Conservation (phyloP, 2,797 vertebrate genomes). For the Sebastes diploproa region DNA sequence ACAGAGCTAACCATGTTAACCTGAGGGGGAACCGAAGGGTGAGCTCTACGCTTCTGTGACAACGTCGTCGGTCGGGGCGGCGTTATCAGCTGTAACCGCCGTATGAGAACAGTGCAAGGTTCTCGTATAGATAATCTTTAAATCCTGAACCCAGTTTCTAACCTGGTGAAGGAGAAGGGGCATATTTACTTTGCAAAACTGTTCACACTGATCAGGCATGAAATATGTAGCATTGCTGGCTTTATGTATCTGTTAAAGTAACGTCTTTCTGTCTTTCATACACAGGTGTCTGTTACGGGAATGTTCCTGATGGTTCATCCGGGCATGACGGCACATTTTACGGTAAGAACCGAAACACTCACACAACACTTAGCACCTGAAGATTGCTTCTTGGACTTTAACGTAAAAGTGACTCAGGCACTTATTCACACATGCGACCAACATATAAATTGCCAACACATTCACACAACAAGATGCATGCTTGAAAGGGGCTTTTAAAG, state of each 20-base stretch:
- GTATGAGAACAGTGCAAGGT: too few relatives aligned
- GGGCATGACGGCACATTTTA: background rate
- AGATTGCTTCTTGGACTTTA: background rate
- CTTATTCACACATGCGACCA: too few relatives aligned
- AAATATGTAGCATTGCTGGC: too few relatives aligned
- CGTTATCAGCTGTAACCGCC: too few relatives aligned
- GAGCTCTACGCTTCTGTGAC: too few relatives aligned
- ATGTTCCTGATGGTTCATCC: background rate
- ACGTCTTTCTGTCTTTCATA: background rate
- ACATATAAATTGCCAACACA: background rate
- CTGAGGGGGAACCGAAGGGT: too few relatives aligned
- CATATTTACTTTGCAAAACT: too few relatives aligned
- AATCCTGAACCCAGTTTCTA: too few relatives aligned
- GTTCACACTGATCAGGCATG: rapidly evolving
- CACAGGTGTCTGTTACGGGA: background rate
- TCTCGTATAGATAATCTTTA: too few relatives aligned
- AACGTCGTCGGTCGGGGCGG: too few relatives aligned
- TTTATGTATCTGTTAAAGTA: rapidly evolving
- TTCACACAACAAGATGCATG: background rate
- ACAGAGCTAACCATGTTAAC: too few relatives aligned
- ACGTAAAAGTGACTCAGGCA: background rate
- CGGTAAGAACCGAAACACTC: background rate
- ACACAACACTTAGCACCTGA: background rate
- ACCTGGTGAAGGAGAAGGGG: too few relatives aligned
- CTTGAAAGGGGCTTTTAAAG: background rate